Percentiles rank a stretch among this genome's conserved stretches.
Conservation (phyloP, 2,797 vertebrate species). For the Phoeniculus purpureus region DNA sequence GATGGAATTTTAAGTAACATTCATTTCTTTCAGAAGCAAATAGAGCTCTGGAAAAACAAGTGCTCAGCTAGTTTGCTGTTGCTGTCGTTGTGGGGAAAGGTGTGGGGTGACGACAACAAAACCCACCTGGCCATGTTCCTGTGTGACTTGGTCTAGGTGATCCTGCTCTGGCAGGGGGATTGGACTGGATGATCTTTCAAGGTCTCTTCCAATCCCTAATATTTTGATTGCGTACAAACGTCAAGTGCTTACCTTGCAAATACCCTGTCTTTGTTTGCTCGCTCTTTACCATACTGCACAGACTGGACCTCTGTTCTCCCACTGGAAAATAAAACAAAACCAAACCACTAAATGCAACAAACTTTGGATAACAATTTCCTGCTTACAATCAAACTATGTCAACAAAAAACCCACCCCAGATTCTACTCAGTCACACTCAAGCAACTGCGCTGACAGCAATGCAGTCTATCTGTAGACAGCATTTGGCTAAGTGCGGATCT, state of each 20-base stretch:
- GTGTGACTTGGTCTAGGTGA: too few species aligned
- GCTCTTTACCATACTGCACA: conserved; percentile 98
- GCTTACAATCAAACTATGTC: not conserved
- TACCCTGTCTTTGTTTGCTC: conserved; percentile 94
- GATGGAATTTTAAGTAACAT: conserved; percentile 78
- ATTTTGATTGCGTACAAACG: not conserved
- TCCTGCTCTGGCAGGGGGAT: too few species aligned
- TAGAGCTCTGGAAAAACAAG: conserved; percentile 67
- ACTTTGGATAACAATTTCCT: not conserved
- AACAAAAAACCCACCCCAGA: not conserved
- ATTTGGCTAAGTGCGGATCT: not conserved
- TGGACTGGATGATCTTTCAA: too few species aligned
- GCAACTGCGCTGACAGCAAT: not conserved
- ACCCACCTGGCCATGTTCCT: not conserved
- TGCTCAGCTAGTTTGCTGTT: conserved; percentile 61
- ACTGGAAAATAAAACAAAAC: conserved; percentile 77
- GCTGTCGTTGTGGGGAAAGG: conserved; percentile 35
- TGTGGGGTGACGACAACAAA: conserved; percentile 20
- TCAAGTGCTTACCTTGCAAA: conserved; percentile 90
- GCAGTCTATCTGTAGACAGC: not conserved
- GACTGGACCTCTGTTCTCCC: conserved; percentile 98
- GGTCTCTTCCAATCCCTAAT: too few species aligned
- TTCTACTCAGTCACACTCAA: not conserved
- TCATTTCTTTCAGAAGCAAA: conserved; percentile 74
- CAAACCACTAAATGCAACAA: not conserved